These are phyloP conservation scores for Lasius platythorax DNA, from an alignment of 2,888 invertebrate species.

Conservation along the genomic window DNA sequence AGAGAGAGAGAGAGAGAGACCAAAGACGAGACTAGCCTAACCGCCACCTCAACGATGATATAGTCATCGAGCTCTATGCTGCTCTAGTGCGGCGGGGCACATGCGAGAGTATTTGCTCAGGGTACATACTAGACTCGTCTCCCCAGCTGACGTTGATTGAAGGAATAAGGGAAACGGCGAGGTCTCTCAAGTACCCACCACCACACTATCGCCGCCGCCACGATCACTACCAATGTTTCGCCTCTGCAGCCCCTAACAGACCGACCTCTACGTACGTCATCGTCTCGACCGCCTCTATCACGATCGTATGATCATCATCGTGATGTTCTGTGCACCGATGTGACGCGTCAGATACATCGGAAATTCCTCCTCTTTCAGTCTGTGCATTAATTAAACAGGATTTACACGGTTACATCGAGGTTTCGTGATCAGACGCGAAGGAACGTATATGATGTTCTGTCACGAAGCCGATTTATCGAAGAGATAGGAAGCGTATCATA, in stretches of 20 bases:
- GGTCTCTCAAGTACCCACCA: constrained; percentile 81
- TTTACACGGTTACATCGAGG: constrained; percentile 67
- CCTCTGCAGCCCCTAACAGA: constrained; percentile 75
- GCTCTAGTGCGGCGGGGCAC: constrained; percentile 79
- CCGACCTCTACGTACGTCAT: constrained; percentile 74
- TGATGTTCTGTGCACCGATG: constrained; percentile 64
- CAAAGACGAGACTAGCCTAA: constrained; percentile 79
- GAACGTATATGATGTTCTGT: constrained; percentile 31
- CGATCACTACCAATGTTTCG: constrained; percentile 63
- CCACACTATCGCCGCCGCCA: constrained; percentile 56
- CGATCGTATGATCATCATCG: constrained; percentile 70
- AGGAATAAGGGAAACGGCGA: constrained; percentile 85
- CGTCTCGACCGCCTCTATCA: constrained; percentile 73
- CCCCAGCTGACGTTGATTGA: constrained; percentile 86
- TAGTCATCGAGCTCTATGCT: constrained; percentile 84
- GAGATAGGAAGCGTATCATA: background rate
- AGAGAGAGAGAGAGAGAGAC: constrained; percentile 40
- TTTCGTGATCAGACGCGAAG: constrained; percentile 66
- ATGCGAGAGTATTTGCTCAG: constrained; percentile 84
- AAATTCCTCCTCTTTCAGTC: constrained; percentile 75
- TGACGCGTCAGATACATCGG: constrained; percentile 70
- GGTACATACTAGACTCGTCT: constrained; percentile 85
- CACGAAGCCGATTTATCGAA: background rate
- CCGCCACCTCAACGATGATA: constrained; percentile 82
- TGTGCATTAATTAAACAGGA: constrained; percentile 74